A percentile compares a stretch with the other conserved stretches of the same genome.
Conservation (phyloP, 2,113 vertebrate species). For the sheep (Ovis aries) region ARS-UI_Ramb_v3.0 NC_056067.1:14660501-14661000, state of each 20-base stretch:
- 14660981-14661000: not conserved
- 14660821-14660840: not conserved
- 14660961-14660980: not conserved
- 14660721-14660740: not conserved
- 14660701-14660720: not conserved
- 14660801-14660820: not conserved
- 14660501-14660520: fast-evolving
- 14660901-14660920: not conserved
- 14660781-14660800: not conserved
- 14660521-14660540: too few species aligned
- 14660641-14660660: too few species aligned
- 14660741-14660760: not conserved
- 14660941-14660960: not conserved
- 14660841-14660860: not conserved
- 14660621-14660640: too few species aligned
- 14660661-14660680: too few species aligned
- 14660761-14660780: not conserved
- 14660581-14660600: too few species aligned
- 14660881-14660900: not conserved
- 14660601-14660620: too few species aligned
- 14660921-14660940: not conserved
- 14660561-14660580: too few species aligned
- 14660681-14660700: not conserved
- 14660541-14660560: too few species aligned
- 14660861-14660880: not conserved